A percentile compares a stretch with the other conserved stretches of the same genome.
phyloP scores from a whole-genome alignment of 2,797 vertebrate genomes.

The Carcharodon carcharias region DNA sequence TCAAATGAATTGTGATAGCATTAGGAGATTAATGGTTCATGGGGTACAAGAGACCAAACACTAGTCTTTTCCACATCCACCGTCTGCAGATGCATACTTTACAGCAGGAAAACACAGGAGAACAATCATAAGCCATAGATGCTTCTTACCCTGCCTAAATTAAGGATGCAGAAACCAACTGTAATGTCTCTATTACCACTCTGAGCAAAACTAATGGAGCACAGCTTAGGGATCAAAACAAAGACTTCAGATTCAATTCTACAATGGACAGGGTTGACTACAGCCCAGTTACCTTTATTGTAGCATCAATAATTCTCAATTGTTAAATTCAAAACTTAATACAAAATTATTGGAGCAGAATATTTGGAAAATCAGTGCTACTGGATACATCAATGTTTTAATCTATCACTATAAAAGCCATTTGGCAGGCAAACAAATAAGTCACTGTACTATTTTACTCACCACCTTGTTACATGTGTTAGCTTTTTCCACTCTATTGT shows the following conservation, averaged over 20 bases:
- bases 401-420: neutral
- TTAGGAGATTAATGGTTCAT: neutral
- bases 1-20: neutral
- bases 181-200: neutral
- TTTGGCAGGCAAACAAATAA: neutral
- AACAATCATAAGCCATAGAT: neutral
- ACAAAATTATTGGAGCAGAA: constrained; percentile 11
- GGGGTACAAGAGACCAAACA: neutral
- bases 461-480: neutral
- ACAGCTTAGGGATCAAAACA: neutral
- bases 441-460: neutral
- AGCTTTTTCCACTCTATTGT: neutral
- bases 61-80: neutral
- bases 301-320: constrained; percentile 1
- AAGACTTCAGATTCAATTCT: neutral
- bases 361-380: constrained; percentile 6
- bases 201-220: neutral
- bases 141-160: neutral
- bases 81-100: neutral
- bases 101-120: neutral
- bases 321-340: neutral
- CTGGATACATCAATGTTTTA: neutral
- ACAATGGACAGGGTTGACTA: neutral
- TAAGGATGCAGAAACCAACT: neutral
- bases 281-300: neutral